Percentiles rank a stretch among this genome's conserved stretches.
Evolutionary conservation across 2,113 vertebrate species (phyloP).

Genomic region (Oryzias javanicus): DNA sequence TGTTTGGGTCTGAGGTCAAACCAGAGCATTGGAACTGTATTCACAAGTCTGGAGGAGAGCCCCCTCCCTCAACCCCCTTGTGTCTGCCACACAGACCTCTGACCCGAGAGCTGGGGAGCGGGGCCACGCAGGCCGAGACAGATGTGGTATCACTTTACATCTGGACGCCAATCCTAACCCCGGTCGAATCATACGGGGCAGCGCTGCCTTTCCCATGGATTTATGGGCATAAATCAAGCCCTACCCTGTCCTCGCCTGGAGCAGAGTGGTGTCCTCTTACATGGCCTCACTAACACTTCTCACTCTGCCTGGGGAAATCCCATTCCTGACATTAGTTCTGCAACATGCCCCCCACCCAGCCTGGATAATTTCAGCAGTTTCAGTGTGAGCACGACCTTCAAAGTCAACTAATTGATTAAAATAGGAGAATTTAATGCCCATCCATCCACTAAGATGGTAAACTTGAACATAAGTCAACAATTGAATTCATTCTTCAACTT

Average conservation of each 20-base stretch:
- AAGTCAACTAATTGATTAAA: slow-evolving; percentile 38
- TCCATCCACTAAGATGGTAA: slow-evolving; percentile 24
- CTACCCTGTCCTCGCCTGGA: slow-evolving; percentile 56
- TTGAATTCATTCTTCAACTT: slow-evolving; percentile 18
- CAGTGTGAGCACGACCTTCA: slow-evolving; percentile 19
- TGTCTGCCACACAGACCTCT: slow-evolving; percentile 54
- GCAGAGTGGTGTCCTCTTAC: slow-evolving; percentile 66
- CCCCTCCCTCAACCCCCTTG: slow-evolving; percentile 13
- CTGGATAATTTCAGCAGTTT: slow-evolving; percentile 48
- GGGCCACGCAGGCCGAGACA: slow-evolving; percentile 55
- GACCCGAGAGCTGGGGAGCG: slow-evolving; percentile 56
- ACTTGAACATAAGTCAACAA: slow-evolving; percentile 21
- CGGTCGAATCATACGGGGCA: slow-evolving; percentile 60
- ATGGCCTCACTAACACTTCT: slow-evolving; percentile 40
- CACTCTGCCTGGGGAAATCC: slow-evolving; percentile 61
- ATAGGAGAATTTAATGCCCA: slow-evolving; percentile 17
- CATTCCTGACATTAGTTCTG: slow-evolving; percentile 70
- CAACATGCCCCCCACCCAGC: slow-evolving; percentile 43
- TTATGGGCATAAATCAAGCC: slow-evolving; percentile 74
- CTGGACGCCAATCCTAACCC: slow-evolving; percentile 69
- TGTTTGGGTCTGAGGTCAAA: slow-evolving; percentile 26
- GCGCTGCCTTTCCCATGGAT: slow-evolving; percentile 69
- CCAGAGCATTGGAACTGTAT: slow-evolving; percentile 57
- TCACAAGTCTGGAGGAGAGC: slow-evolving; percentile 49
- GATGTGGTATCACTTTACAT: slow-evolving; percentile 73